These are phyloP conservation scores for Oryzias woworae DNA, from an alignment of 2,113 vertebrate genomes.

Conservation along the genomic window DNA sequence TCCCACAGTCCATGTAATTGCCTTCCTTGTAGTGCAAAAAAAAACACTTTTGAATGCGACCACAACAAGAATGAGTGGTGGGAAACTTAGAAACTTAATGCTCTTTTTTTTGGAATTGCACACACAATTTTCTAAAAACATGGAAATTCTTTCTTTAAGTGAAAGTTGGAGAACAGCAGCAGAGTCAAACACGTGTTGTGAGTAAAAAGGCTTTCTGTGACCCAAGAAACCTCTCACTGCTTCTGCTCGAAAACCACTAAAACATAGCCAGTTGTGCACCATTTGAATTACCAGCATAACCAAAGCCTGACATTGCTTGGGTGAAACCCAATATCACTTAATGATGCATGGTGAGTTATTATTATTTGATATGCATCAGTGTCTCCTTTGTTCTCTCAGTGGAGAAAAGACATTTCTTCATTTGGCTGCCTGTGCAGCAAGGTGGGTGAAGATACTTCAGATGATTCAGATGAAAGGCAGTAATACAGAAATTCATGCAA, in stretches of 20 bases:
- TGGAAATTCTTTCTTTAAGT: neutral
- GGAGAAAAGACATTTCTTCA: constrained; percentile 25
- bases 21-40: neutral
- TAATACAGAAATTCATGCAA: constrained; percentile 22
- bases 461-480: constrained; percentile 14
- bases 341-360: constrained; percentile 39
- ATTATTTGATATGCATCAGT: constrained; percentile 38
- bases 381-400: constrained; percentile 29
- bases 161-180: neutral
- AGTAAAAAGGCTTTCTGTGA: constrained; percentile 18
- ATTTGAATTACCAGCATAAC: constrained; percentile 50
- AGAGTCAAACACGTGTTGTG: constrained; percentile 7
- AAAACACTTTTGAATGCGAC: too few relatives aligned
- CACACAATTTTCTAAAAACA: neutral
- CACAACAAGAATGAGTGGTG: too few relatives aligned
- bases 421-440: constrained; percentile 23
- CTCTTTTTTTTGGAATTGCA: too few relatives aligned
- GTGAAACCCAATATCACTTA: constrained; percentile 49
- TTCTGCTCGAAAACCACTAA: constrained; percentile 42
- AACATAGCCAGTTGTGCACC: constrained; percentile 50
- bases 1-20: neutral
- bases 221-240: constrained; percentile 10
- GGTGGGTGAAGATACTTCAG: constrained; percentile 18
- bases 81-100: too few relatives aligned
- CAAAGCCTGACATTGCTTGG: constrained; percentile 53